Conservation (phyloP, 2,797 vertebrate genomes). For the Synanceia verrucosa region DNA sequence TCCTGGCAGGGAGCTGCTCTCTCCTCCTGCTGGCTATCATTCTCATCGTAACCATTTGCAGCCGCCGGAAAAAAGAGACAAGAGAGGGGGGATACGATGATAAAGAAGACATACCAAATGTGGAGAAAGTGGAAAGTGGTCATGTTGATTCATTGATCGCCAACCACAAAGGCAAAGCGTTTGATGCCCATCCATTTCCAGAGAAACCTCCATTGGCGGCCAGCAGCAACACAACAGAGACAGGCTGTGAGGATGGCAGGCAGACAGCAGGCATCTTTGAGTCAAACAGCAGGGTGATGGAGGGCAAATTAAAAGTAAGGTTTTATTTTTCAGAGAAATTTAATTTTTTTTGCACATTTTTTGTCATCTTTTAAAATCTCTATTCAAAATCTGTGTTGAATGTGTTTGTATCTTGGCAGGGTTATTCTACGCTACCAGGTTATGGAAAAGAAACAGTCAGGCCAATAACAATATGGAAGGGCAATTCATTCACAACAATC, state of each 20-base stretch:
- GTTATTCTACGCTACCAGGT: slow-evolving; percentile 87
- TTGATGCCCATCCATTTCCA: slow-evolving; percentile 89
- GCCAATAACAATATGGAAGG: slow-evolving; percentile 94
- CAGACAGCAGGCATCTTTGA: slow-evolving; percentile 86
- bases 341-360: neutral
- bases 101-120: slow-evolving; percentile 83
- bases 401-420: slow-evolving; percentile 74
- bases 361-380: slow-evolving; percentile 8
- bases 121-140: slow-evolving; percentile 84
- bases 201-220: slow-evolving; percentile 83
- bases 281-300: slow-evolving; percentile 87
- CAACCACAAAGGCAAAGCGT: slow-evolving; percentile 84
- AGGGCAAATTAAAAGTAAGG: slow-evolving; percentile 89
- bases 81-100: slow-evolving; percentile 80
- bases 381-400: neutral
- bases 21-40: slow-evolving; percentile 93
- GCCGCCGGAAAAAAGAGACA: slow-evolving; percentile 87
- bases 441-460: slow-evolving; percentile 89
- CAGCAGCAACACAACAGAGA: slow-evolving; percentile 77
- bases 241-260: slow-evolving; percentile 80
- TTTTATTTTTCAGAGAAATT: neutral
- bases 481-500: slow-evolving; percentile 94
- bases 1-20: slow-evolving; percentile 94
- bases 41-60: slow-evolving; percentile 93
- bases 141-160: slow-evolving; percentile 82